Conservation (phyloP, 2,888 invertebrate genomes). For the Rotaria magnacalcarata region DNA sequence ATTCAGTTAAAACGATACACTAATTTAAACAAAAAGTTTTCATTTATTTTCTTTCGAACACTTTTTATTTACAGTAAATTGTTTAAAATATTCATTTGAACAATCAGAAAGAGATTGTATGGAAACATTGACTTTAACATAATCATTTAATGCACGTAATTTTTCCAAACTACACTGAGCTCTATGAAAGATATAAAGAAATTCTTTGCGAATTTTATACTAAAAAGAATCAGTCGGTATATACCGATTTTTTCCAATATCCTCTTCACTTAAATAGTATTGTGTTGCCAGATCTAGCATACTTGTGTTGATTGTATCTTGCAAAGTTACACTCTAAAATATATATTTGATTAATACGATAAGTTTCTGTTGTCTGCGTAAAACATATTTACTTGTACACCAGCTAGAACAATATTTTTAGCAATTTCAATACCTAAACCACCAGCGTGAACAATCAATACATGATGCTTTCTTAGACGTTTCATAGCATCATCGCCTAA, state of each 20-base stretch:
- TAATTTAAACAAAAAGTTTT: not conserved
- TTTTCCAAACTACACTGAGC: constrained; percentile 74
- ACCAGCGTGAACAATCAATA: constrained; percentile 78
- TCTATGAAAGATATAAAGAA: constrained; percentile 60
- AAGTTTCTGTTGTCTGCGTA: constrained; percentile 60
- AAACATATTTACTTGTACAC: constrained; percentile 68
- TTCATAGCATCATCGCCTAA: constrained; percentile 98
- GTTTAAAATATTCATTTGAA: constrained; percentile 66
- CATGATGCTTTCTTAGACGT: constrained; percentile 84
- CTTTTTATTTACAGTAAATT: not conserved
- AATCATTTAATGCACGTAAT: constrained; percentile 80
- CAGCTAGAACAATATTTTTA: constrained; percentile 83
- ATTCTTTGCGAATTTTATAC: not conserved
- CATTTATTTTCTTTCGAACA: not conserved
- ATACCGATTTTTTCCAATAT: constrained; percentile 78
- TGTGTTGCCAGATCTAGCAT: constrained; percentile 73
- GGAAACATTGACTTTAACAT: constrained; percentile 70
- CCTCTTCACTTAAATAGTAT: constrained; percentile 78
- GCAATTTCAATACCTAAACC: constrained; percentile 90
- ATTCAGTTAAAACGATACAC: constrained; percentile 43
- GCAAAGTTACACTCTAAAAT: constrained; percentile 4
- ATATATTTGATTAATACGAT: not conserved
- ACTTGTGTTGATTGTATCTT: not conserved
- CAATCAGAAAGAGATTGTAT: constrained; percentile 63
- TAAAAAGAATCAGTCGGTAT: no score